Base-by-base conservation (phyloP, 2,888 invertebrate species). In the Nymphalis c-album region DNA sequence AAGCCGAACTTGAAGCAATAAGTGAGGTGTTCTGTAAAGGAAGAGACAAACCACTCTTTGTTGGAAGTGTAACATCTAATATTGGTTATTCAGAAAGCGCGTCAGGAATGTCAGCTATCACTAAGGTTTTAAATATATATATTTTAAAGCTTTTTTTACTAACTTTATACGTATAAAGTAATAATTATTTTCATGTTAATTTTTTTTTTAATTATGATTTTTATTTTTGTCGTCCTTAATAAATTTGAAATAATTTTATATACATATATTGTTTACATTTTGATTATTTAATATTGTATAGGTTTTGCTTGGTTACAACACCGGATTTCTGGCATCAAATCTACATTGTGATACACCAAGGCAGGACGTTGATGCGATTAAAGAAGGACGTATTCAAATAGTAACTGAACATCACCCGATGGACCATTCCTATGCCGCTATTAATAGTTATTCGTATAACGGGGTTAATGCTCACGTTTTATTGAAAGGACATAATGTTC, bases 241-340 rank as follows among this genome's bases (percentile, higher is more conserved):
- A 40, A 13, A 8, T 40, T 40, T 13, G 40, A 8, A n/a, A 18
- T 7, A 0, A 48, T 6, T 18, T 7, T 17, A 48, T 48, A 48
- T 18, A 48, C 0, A 50, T 0, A 61, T 31, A 31, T 31, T 31
- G 3, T 20, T 13, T 26, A 6, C 7, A 31, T 59, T 59, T n/a
- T 20, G 16, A 16, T n/a, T 40, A 1, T 20, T 16, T 3, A 45
- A 16, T 48, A 46, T 18, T 47, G 57, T 67, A 75, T 93, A 90
- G 90, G 86, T 90, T 0, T 70, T 90, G 13, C 88, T 96, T 50
- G 94, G 95, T 0, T 96, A 96, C 88, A 95, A 96, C 76, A 89
- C 88, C 18, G 94, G 95, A 0, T 74, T 87, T 13, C 90, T 97
- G 61, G 96, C 97, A 0, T 94, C 94, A 0, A 97, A 97, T 84